These are phyloP conservation scores for Poecilia latipinna DNA, from an alignment of 2,113 vertebrate genomes.

Conservation along the genomic window DNA sequence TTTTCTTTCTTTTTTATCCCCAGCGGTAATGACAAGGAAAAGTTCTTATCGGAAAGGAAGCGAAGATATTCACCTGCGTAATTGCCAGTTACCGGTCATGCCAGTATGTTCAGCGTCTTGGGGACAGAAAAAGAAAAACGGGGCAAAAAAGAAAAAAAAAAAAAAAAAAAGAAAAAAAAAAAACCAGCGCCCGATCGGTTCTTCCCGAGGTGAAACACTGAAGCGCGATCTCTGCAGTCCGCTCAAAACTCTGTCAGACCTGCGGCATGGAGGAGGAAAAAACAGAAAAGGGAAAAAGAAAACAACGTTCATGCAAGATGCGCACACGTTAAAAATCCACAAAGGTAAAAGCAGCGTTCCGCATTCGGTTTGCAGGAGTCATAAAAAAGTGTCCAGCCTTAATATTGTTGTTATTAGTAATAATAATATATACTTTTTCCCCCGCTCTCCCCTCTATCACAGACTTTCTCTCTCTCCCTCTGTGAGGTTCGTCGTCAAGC, in stretches of 20 bases:
- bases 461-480: conserved; percentile 61
- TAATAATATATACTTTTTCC: background rate
- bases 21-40: conserved; percentile 58
- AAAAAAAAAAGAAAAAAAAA: conserved; percentile 66
- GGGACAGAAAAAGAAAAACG: conserved; percentile 4
- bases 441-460: conserved; percentile 31
- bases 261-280: conserved; percentile 11
- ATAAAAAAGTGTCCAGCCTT: conserved; percentile 57
- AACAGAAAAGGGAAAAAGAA: conserved; percentile 4
- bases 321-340: conserved; percentile 75
- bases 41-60: conserved; percentile 66
- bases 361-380: conserved; percentile 69
- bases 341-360: conserved; percentile 78
- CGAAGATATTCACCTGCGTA: conserved; percentile 77
- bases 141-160: conserved; percentile 59
- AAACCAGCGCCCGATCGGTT: conserved; percentile 66
- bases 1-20: conserved; percentile 41
- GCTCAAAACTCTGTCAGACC: conserved; percentile 59
- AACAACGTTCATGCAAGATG: conserved; percentile 53
- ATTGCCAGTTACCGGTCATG: conserved; percentile 84
- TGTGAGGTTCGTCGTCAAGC: conserved; percentile 82
- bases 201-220: conserved; percentile 63
- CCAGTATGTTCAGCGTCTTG: conserved; percentile 68
- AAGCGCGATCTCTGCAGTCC: conserved; percentile 60
- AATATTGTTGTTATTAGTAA: conserved; percentile 5